Evolutionary conservation across 2,888 invertebrate species (phyloP).

Genomic region (Fragum whitleyi): DNA sequence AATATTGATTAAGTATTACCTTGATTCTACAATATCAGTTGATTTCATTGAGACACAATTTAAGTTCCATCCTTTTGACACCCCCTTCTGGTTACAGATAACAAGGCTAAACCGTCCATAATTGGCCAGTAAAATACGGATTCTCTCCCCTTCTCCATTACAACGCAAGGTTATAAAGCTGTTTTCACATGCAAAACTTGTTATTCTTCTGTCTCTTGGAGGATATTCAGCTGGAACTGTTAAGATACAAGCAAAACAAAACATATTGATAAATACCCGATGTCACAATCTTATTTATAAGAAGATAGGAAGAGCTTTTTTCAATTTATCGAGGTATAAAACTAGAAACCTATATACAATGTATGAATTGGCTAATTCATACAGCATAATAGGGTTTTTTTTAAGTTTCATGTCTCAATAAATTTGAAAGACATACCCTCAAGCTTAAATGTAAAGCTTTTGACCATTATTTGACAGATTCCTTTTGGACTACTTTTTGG

Average conservation of each 20-base stretch:
- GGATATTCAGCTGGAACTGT: slow-evolving; percentile 58
- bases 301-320: too few species aligned
- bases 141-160: slow-evolving; percentile 92
- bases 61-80: slow-evolving; percentile 96
- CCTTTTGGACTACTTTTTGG: too few species aligned
- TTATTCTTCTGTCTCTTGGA: slow-evolving; percentile 85
- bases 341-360: too few species aligned
- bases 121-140: slow-evolving; percentile 96
- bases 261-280: background rate
- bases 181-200: slow-evolving; percentile 97
- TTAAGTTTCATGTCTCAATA: too few species aligned
- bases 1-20: too few species aligned
- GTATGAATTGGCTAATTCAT: too few species aligned
- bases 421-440: too few species aligned
- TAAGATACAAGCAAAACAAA: slow-evolving; percentile 11
- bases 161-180: slow-evolving; percentile 95
- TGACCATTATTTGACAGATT: too few species aligned
- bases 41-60: slow-evolving; percentile 97
- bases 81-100: slow-evolving; percentile 97
- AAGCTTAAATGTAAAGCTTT: too few species aligned
- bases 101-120: slow-evolving; percentile 97
- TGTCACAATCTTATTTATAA: background rate
- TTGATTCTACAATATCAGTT: slow-evolving; percentile 89
- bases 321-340: background rate
- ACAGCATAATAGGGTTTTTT: too few species aligned